Percentiles rank a stretch among this genome's conserved stretches.
Evolutionary conservation across 2,113 vertebrate genomes (phyloP).

Genomic region (Cebidichthys violaceus): DNA sequence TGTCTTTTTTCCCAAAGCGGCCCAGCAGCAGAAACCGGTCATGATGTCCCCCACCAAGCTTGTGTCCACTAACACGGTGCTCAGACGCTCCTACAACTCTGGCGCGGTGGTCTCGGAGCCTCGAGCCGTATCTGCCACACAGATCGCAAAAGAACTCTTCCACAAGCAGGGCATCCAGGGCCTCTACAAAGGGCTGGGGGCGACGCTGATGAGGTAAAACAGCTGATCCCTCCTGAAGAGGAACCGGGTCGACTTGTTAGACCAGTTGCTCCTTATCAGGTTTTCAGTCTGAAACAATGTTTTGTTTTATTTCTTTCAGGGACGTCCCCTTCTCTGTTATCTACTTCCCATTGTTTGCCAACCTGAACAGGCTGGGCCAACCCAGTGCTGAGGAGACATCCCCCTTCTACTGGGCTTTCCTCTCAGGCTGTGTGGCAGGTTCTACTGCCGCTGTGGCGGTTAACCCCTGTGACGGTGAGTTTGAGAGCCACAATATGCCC

Average conservation of each 20-base stretch:
- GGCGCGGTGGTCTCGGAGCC: conserved; percentile 59
- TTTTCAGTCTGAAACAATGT: neutral
- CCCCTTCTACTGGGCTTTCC: conserved; percentile 87
- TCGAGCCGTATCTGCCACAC: conserved; percentile 80
- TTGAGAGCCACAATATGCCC: neutral
- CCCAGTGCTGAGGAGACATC: conserved; percentile 64
- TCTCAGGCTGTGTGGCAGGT: conserved; percentile 84
- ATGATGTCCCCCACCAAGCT: conserved; percentile 78
- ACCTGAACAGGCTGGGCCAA: conserved; percentile 84
- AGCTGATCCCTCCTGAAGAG: accelerated
- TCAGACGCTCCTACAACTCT: conserved; percentile 83
- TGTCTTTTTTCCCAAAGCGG: conserved; percentile 56
- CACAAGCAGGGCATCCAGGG: conserved; percentile 83
- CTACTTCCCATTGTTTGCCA: conserved; percentile 88
- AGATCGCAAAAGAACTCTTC: conserved; percentile 85
- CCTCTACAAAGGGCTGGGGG: conserved; percentile 87
- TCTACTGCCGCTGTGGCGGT: conserved; percentile 83
- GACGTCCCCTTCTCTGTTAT: conserved; percentile 88
- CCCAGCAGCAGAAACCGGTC: conserved; percentile 81
- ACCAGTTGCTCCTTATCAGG: neutral
- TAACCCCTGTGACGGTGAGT: conserved; percentile 87
- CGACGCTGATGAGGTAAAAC: conserved; percentile 85
- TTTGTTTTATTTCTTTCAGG: conserved; percentile 64
- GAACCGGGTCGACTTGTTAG: neutral
- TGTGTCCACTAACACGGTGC: conserved; percentile 73